These are phyloP conservation scores for Philhelius pedissequus DNA, from an alignment of 2,888 invertebrate species.

Conservation along the genomic window DNA sequence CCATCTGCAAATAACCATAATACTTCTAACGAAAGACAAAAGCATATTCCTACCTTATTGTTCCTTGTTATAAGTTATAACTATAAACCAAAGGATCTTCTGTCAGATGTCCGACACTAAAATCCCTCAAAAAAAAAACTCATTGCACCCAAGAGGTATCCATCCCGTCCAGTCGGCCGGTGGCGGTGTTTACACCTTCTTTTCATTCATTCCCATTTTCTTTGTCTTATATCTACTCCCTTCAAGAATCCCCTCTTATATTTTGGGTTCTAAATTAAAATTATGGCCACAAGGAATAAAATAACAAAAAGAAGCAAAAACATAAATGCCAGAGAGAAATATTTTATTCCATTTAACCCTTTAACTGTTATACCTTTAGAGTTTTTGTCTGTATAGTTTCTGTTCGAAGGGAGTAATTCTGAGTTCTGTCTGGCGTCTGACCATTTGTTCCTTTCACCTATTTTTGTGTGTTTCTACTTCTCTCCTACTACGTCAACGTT, in stretches of 20 bases:
- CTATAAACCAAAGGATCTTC: neutral
- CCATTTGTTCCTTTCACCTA: slow-evolving; percentile 24
- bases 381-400: neutral
- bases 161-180: too few species aligned
- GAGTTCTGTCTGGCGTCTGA: neutral
- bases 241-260: neutral
- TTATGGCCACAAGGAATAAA: slow-evolving; percentile 9
- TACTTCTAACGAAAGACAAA: slow-evolving; percentile 36
- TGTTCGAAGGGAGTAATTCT: neutral
- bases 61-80: too few species aligned
- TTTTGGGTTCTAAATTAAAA: slow-evolving; percentile 38
- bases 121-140: neutral
- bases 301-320: neutral
- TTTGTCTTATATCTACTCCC: neutral
- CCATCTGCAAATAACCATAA: slow-evolving; percentile 53
- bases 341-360: slow-evolving; percentile 34
- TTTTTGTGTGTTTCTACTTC: neutral
- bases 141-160: neutral
- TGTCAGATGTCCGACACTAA: slow-evolving; percentile 32
- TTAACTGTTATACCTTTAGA: slow-evolving; percentile 5
- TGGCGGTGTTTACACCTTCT: slow-evolving; percentile 22
- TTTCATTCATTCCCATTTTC: slow-evolving; percentile 13
- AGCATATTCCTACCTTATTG: slow-evolving; percentile 23
- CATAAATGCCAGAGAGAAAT: neutral
- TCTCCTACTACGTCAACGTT: slow-evolving; percentile 17